These are phyloP conservation scores for Phodopus roborovskii DNA, from an alignment of 2,113 vertebrate genomes.

Conservation along the genomic window DNA sequence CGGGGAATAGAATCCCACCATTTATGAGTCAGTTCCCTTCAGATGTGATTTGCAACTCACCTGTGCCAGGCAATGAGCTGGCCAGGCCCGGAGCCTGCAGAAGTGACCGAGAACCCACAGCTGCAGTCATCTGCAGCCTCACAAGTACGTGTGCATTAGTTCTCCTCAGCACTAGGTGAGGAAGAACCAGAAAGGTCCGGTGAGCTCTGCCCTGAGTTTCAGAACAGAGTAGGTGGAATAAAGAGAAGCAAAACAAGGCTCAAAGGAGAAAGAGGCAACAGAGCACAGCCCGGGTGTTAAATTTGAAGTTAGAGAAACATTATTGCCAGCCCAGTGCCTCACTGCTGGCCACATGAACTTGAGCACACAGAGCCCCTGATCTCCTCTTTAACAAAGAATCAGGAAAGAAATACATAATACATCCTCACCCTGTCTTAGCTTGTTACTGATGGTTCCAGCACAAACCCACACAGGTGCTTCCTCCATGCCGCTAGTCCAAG, in stretches of 20 bases:
- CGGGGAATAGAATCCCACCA: neutral
- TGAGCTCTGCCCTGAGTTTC: neutral
- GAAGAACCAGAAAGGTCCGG: neutral
- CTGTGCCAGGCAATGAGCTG: neutral
- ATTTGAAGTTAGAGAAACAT: neutral
- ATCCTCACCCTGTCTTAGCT: neutral
- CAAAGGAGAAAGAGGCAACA: neutral
- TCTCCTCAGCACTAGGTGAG: neutral
- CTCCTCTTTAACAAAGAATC: neutral
- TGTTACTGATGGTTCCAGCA: neutral
- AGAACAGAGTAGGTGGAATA: neutral
- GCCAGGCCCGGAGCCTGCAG: neutral
- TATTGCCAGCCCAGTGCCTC: neutral
- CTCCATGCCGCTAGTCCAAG: fast-evolving
- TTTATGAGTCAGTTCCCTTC: neutral
- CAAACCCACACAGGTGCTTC: fast-evolving
- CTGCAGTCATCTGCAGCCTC: neutral
- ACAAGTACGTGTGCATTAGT: neutral
- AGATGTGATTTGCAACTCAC: neutral
- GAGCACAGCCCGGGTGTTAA: fast-evolving
- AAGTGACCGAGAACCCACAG: neutral
- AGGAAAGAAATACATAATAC: neutral
- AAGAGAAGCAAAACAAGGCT: neutral
- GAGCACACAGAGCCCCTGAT: neutral
- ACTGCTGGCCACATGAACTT: fast-evolving